Evolutionary conservation across 2,888 invertebrate genomes (phyloP).

Genomic region (Rhamphomyia laevipes): DNA sequence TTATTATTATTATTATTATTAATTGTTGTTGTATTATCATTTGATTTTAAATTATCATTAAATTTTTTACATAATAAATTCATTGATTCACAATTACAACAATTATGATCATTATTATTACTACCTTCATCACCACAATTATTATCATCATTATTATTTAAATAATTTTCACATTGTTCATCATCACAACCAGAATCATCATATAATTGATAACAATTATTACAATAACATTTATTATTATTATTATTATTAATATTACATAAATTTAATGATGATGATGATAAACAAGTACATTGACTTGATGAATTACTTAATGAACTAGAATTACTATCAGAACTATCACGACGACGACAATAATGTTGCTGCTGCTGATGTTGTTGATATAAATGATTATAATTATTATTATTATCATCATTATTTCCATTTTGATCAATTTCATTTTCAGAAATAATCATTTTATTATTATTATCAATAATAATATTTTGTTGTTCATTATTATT

Average conservation of each 20-base stretch:
- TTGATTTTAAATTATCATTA: constrained; percentile 34
- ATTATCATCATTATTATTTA: constrained; percentile 2
- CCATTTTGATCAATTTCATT: background rate
- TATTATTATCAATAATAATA: background rate
- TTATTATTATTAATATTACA: constrained; percentile 1
- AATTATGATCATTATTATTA: constrained; percentile 3
- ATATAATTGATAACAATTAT: constrained; percentile 23
- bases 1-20: constrained; percentile 2
- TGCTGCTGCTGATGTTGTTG: constrained; percentile 19
- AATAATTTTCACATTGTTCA: constrained; percentile 26
- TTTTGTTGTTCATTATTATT: background rate
- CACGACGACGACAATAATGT: constrained; percentile 29
- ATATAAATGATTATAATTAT: background rate
- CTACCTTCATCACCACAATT: background rate
- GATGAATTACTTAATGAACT: constrained; percentile 36
- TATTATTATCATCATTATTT: background rate
- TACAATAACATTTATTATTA: constrained; percentile 24
- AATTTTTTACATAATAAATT: constrained; percentile 38
- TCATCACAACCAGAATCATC: constrained; percentile 34
- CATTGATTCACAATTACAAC: constrained; percentile 12
- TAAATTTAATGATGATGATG: constrained; percentile 16
- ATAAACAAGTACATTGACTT: constrained; percentile 24
- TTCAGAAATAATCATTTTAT: background rate
- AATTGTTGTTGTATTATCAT: background rate
- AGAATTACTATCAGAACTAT: constrained; percentile 36